Evolutionary conservation across 1,140 invertebrate species (phyloP), one percentile per base, ranked within the genome.

Genomic region (Drosophila leontia): DNA sequence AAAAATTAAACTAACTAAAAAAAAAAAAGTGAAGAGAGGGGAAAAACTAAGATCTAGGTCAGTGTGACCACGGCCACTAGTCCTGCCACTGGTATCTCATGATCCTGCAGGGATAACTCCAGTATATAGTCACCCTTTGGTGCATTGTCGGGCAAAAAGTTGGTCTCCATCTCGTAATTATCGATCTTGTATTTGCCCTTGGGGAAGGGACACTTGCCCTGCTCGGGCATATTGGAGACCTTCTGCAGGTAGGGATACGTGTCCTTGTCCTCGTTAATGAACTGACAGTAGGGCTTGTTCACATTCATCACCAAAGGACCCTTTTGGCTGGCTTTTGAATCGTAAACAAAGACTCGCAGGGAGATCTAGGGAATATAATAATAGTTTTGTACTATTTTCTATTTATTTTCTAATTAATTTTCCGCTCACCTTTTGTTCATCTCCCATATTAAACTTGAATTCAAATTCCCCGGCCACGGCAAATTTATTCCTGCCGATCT

Each of bases 91-190:
- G 65, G 58, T 0, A 69, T 23, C 3, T 81, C 85, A 3, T 61
- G 67, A 53, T 88, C 85, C 59, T 53, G n/a, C 8, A 70, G 1
- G 8, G 59, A 71, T 9, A 88, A 47, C 56, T 81, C 69, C 11
- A 88, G 12, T 0, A 81, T 12, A 23, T 88, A 88, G 17, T 88
- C 84, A 0, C 80, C 78, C 19, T 84, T 88, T 50, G 85, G 84
- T 2, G 85, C 74, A 63, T 84, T 55, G 35, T 90, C 78, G 2
- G 84, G 81, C 50, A 88, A 61, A 13, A 88, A 88, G 8, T 77
- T 75, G n/a, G 84, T 88, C 44, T 90, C 85, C 61, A 90, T 39
- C 11, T 88, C 78, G 26, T 90, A 88, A 5, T 88, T 84, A 3
- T 90, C 67, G 29, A 88, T 81, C 9, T n/a, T 70, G 44, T 88